phyloP scores from a whole-genome alignment of 2,797 vertebrate genomes.

The Danionella dracula region DNA sequence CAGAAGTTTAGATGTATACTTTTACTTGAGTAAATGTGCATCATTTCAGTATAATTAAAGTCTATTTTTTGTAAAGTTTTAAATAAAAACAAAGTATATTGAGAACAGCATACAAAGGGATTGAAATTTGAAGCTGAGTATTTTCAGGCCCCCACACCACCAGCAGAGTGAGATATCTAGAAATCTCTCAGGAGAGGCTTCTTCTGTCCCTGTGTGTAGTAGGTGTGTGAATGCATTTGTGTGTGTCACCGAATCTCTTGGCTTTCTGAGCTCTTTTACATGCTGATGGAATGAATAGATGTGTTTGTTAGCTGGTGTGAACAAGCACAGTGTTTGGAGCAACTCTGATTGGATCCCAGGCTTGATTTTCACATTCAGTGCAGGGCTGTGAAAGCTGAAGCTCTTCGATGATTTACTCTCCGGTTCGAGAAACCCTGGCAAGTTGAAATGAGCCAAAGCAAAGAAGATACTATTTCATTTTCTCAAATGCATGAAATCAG shows the following conservation, averaged over 20 bases:
- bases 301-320: conserved; percentile 36
- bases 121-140: too few relatives aligned
- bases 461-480: not conserved
- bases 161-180: not conserved
- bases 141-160: not conserved
- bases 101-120: too few relatives aligned
- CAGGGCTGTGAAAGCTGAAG: conserved; percentile 13
- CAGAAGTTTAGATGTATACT: too few relatives aligned
- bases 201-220: not conserved
- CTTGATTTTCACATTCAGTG: conserved; percentile 26
- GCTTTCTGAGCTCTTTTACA: not conserved
- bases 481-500: not conserved
- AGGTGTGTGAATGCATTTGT: too few relatives aligned
- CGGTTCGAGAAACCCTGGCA: not conserved
- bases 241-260: not conserved
- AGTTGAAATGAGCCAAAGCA: not conserved
- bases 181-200: not conserved
- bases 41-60: too few relatives aligned
- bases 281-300: conserved; percentile 37
- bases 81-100: too few relatives aligned
- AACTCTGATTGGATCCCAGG: not conserved
- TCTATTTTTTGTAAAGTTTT: too few relatives aligned
- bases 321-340: conserved; percentile 27
- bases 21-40: too few relatives aligned
- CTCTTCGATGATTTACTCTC: not conserved